Base-by-base conservation (phyloP, 2,797 vertebrate species). In the Molossus alvarezi region DNA sequence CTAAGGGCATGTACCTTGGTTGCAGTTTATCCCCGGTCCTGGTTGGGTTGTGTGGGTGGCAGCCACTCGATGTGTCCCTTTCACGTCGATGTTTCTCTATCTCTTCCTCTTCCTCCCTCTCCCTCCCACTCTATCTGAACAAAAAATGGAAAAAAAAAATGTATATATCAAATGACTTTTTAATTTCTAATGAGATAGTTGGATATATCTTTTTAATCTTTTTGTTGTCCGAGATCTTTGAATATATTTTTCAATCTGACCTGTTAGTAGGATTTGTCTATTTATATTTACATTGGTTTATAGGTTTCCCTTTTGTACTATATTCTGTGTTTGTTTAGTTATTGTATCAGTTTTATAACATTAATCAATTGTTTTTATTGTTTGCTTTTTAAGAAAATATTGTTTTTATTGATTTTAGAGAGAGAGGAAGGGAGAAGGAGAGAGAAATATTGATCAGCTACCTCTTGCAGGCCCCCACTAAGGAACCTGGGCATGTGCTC, bases 191-290 rank as follows among this genome's bases (percentile, higher is more conserved):
- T 67, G 58, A 72, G 64, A 51, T 21, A 53, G 25, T 20, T 84
- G 25, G 57, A 58, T 51, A 27, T 60, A 69, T 77, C 12, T 85
- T 81, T 86, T 51, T 88, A 58, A 55, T 45, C n/a, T 33, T 33
- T 67, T 18, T 18, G 29, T 33, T 33, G n/a, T n/a, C 65, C 18
- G 29, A n/a, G 18, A 11, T 69, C 33, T 69, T 69, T 69, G 18
- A 69, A 69, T 37, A n/a, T 83, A 86, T 81, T 81, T 53, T 92
- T 85, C 8, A 92, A 80, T 89, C 67, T 77, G 80, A 60, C 41
- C 58, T 88, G n/a, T 45, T 60, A 83, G 15, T 83, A 72, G 51
- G 57, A 48, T 82, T 88, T 83, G 23, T 60, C n/a, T 57, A 83
- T 77, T 82, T 83, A 88, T 84, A 77, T 58, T 89, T 82, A 65